These are phyloP conservation scores for Melopsittacus undulatus DNA, from an alignment of 2,797 vertebrate species.

Conservation along the genomic window DNA sequence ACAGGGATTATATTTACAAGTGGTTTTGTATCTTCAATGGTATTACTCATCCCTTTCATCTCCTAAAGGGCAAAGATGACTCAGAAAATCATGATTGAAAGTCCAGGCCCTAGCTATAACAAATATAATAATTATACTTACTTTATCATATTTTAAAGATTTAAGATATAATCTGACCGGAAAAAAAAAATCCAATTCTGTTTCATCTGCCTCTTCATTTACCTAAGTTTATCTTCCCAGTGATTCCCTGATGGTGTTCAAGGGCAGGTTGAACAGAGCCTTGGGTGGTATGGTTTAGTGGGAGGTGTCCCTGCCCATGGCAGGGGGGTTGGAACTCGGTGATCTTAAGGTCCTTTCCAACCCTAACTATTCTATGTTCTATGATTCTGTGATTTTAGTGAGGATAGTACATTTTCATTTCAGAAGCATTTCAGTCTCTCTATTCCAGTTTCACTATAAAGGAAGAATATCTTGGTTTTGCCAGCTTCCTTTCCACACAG, in stretches of 20 bases:
- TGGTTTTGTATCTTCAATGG: background rate
- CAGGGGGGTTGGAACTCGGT: no score
- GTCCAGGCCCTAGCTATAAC: background rate
- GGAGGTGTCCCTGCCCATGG: no score
- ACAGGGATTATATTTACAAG: constrained; percentile 18
- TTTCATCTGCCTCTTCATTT: background rate
- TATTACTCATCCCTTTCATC: background rate
- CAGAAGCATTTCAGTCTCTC: background rate
- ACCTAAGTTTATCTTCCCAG: background rate
- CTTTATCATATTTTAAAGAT: background rate
- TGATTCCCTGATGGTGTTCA: no score
- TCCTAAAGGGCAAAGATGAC: background rate
- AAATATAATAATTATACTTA: background rate
- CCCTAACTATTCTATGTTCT: no score
- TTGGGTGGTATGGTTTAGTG: no score
- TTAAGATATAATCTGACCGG: background rate
- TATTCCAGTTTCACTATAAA: background rate
- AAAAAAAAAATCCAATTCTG: background rate
- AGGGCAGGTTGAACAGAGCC: no score
- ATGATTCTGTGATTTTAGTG: background rate
- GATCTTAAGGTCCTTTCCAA: no score
- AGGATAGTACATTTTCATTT: background rate
- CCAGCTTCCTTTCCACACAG: background rate
- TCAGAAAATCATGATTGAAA: constrained; percentile 20
- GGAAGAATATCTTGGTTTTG: background rate